These are phyloP conservation scores for Drosophila percnosoma DNA, from an alignment of 2,888 invertebrate species.

Conservation along the genomic window DNA sequence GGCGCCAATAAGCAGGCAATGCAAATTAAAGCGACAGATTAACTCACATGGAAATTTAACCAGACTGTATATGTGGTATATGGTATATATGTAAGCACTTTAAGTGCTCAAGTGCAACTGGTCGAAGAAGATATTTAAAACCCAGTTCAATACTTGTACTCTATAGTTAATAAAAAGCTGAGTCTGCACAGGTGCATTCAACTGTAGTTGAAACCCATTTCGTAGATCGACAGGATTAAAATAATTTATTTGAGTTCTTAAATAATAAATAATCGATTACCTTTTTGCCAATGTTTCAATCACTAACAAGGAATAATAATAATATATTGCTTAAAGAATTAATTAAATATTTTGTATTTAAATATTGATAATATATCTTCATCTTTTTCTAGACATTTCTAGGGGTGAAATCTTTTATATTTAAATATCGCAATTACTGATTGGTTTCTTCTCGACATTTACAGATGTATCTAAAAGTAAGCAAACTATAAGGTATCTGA, in stretches of 20 bases:
- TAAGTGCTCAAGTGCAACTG: slow-evolving; percentile 2
- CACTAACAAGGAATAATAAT: not conserved
- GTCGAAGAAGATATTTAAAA: not conserved
- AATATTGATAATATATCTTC: not conserved
- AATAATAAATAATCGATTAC: too few relatives aligned
- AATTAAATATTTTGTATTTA: not conserved
- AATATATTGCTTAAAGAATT: not conserved
- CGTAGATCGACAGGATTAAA: too few relatives aligned
- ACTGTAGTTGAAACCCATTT: not conserved
- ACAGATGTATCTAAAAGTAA: not conserved
- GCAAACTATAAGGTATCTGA: slow-evolving; percentile 7
- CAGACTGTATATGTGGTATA: not conserved
- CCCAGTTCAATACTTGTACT: not conserved
- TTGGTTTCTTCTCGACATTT: not conserved
- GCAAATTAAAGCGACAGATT: slow-evolving; percentile 55
- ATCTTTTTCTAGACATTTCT: not conserved
- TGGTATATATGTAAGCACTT: not conserved
- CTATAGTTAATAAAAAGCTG: not conserved
- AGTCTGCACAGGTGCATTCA: not conserved
- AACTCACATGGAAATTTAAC: slow-evolving; percentile 27
- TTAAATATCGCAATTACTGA: not conserved
- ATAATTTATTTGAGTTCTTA: too few relatives aligned
- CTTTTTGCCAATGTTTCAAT: too few relatives aligned
- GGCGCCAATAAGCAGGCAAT: slow-evolving; percentile 38
- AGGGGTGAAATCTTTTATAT: not conserved